Evolutionary conservation across 2,797 vertebrate species (phyloP), one percentile per base, ranked within the genome.

Genomic region (Rousettus madagascariensis): DNA sequence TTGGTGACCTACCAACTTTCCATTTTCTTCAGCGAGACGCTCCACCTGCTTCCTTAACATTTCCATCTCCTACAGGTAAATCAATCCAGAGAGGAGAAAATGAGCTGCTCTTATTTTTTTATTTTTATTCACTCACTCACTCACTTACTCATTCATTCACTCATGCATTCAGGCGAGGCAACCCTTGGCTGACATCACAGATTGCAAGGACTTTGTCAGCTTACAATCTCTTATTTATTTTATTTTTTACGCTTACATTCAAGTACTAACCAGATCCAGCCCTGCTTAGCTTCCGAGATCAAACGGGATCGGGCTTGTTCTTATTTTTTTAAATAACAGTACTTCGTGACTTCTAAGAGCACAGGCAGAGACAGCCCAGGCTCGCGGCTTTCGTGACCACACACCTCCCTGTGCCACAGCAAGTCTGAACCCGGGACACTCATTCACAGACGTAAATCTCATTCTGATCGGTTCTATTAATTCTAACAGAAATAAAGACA

Each of bases 1-100:
- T 98, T 99, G 99, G 96, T 99, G 99, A 82, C 99, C 99, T 33
- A 99, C 98, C 92, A 99, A 97, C 96, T 99, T 99, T 22, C 99
- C 99, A 0, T 99, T 99, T 98, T 99, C 99, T 97, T 99, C 99
- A 0, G 99, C 99, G 38, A 99, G 99, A 89, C 96, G 97, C 13
- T 98, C 97, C 63, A 99, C 98, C 96, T 99, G 99, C 95, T 99
- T 99, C 96, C 98, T 99, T 94, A 99, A 98, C 97, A 99, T 95
- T 36, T 99, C 98, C 43, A 98, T 98, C 96, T 99, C 99, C 99
- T 99, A 98, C 49, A 90, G 83, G 41, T 16, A 86, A 19, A 83
- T 43, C 55, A 97, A 95, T 86, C 79, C 94, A 94, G 26, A 72
- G 22, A 90, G 4, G 11, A 4, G n/a, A 55, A 96, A 63, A 90